phyloP scores from a whole-genome alignment of 1,140 invertebrate species.

The Drosophila punjabiensis region DNA sequence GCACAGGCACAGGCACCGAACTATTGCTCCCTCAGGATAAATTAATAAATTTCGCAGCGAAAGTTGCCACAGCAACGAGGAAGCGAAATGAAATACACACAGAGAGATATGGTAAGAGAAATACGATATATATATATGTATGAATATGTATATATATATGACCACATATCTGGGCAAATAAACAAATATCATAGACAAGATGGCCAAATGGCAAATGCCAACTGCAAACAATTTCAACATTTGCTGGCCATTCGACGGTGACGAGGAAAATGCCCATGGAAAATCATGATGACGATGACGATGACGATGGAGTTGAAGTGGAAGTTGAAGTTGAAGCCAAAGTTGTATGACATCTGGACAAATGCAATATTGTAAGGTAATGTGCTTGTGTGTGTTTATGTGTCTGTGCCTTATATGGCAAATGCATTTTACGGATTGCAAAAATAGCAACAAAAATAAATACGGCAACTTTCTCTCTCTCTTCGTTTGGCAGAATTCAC shows the following conservation, averaged over 20 bases:
- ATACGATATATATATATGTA: neutral
- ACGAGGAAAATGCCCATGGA: slow-evolving; percentile 15
- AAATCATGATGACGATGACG: slow-evolving; percentile 27
- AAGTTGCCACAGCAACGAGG: slow-evolving; percentile 53
- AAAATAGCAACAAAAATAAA: slow-evolving; percentile 54
- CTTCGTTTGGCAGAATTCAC: slow-evolving; percentile 26
- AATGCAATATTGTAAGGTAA: slow-evolving; percentile 41
- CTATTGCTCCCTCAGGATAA: slow-evolving; percentile 81
- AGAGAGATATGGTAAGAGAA: slow-evolving; percentile 6
- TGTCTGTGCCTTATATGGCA: slow-evolving; percentile 13
- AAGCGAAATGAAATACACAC: slow-evolving; percentile 29
- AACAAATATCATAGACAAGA: slow-evolving; percentile 27
- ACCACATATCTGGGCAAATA: slow-evolving; percentile 19
- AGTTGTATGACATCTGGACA: slow-evolving; percentile 47
- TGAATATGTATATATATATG: neutral
- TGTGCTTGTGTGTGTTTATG: neutral
- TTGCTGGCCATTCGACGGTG: slow-evolving; percentile 29
- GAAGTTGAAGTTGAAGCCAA: slow-evolving; percentile 41
- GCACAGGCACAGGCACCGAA: slow-evolving; percentile 51
- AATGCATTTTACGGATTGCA: slow-evolving; percentile 51
- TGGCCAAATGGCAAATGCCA: slow-evolving; percentile 16
- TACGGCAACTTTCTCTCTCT: slow-evolving; percentile 14
- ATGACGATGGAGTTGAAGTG: slow-evolving; percentile 34
- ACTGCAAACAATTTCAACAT: slow-evolving; percentile 33
- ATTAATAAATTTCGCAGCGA: slow-evolving; percentile 79